Conservation (phyloP, 2,888 invertebrate species). For the Ligdia adustata region DNA sequence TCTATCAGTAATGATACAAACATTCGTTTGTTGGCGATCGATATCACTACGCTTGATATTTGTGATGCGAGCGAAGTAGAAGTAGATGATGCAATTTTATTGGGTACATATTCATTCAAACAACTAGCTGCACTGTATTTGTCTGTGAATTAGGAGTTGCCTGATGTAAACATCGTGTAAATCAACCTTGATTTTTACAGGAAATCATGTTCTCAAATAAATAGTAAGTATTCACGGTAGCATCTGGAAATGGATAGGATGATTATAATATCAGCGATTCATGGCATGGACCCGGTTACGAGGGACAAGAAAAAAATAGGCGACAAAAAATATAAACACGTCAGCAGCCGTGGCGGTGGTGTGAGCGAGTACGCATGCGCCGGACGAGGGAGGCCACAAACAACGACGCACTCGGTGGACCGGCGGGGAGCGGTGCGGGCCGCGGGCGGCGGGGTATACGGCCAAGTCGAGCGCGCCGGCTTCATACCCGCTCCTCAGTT, state of each 20-base stretch:
- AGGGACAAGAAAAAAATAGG: slow-evolving; percentile 60
- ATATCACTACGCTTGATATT: slow-evolving; percentile 16
- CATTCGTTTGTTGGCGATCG: neutral
- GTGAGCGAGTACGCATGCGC: slow-evolving; percentile 75
- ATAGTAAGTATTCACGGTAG: neutral
- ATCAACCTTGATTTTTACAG: slow-evolving; percentile 7
- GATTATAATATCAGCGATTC: slow-evolving; percentile 4
- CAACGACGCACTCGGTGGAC: slow-evolving; percentile 54
- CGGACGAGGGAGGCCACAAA: slow-evolving; percentile 62
- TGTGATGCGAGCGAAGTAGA: slow-evolving; percentile 16
- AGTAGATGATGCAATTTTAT: slow-evolving; percentile 29
- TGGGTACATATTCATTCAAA: slow-evolving; percentile 21
- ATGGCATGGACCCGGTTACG: slow-evolving; percentile 36
- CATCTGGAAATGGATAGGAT: slow-evolving; percentile 11
- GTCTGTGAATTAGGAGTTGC: slow-evolving; percentile 1
- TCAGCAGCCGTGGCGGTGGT: slow-evolving; percentile 61
- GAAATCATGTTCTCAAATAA: slow-evolving; percentile 2
- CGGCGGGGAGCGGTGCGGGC: slow-evolving; percentile 46
- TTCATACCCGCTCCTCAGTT: slow-evolving; percentile 66
- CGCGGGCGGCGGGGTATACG: slow-evolving; percentile 45
- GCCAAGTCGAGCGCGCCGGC: slow-evolving; percentile 57
- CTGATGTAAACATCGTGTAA: slow-evolving; percentile 15
- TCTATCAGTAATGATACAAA: slow-evolving; percentile 1
- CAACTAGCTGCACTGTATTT: slow-evolving; percentile 12
- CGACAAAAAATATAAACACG: slow-evolving; percentile 80